These are phyloP conservation scores for Leucozona laternaria DNA, from an alignment of 2,888 invertebrate genomes.

Conservation along the genomic window DNA sequence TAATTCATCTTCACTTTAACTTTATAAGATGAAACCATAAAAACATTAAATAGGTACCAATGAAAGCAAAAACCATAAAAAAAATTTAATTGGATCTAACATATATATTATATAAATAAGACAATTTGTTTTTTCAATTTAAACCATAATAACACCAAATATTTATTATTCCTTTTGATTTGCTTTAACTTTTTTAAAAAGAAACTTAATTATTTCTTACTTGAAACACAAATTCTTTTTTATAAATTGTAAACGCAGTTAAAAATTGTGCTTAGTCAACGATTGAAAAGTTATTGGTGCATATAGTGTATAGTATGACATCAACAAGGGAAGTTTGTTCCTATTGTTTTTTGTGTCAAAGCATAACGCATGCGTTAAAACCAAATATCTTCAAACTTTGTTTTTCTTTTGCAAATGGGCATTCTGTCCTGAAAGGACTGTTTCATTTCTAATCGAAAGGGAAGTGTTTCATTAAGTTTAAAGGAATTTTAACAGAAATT, in stretches of 20 bases:
- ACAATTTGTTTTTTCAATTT: background rate
- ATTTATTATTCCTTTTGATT: background rate
- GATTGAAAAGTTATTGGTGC: constrained; percentile 52
- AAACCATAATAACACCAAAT: background rate
- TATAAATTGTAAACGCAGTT: constrained; percentile 21
- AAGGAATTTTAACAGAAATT: too few species aligned
- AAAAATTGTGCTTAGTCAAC: constrained; percentile 43
- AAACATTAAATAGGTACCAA: background rate
- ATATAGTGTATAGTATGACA: constrained; percentile 66
- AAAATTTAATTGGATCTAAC: background rate
- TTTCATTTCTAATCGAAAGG: background rate
- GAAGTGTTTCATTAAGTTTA: background rate
- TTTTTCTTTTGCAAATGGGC: background rate
- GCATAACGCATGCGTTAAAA: constrained; percentile 48
- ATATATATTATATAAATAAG: background rate
- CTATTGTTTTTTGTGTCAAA: constrained; percentile 33
- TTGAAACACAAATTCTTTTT: constrained; percentile 43
- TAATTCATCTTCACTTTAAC: background rate
- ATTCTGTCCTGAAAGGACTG: background rate
- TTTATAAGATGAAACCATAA: constrained; percentile 5
- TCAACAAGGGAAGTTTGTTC: constrained; percentile 68
- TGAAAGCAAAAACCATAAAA: background rate
- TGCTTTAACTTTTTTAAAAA: background rate
- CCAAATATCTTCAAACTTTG: background rate
- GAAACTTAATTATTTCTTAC: constrained; percentile 29